These are phyloP conservation scores for Drosophila bocqueti DNA, from an alignment of 1,140 invertebrate genomes.

Conservation along the genomic window DNA sequence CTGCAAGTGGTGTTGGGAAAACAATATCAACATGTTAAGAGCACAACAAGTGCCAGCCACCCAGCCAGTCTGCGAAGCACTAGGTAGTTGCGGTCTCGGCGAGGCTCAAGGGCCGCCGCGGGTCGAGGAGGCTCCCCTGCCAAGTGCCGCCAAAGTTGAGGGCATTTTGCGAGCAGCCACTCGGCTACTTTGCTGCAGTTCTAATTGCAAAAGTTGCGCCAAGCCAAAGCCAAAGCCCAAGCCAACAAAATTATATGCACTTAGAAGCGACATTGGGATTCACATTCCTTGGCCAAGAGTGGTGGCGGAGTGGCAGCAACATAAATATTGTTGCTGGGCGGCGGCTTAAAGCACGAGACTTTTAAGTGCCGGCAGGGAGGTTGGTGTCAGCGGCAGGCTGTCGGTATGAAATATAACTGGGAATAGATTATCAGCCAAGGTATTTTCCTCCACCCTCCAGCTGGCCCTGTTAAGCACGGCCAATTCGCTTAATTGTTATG, in stretches of 20 bases:
- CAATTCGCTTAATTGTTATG: slow-evolving; percentile 73
- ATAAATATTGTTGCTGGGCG: slow-evolving; percentile 38
- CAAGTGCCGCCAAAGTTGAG: slow-evolving; percentile 48
- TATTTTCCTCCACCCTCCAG: neutral
- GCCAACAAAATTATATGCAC: slow-evolving; percentile 70
- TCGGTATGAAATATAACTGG: slow-evolving; percentile 47
- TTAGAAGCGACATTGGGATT: slow-evolving; percentile 26
- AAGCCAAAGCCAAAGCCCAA: slow-evolving; percentile 42
- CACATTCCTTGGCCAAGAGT: slow-evolving; percentile 40
- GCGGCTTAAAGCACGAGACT: slow-evolving; percentile 5
- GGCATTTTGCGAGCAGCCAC: slow-evolving; percentile 56
- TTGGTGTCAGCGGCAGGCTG: slow-evolving; percentile 39
- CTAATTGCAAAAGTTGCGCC: slow-evolving; percentile 74
- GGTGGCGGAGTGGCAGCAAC: slow-evolving; percentile 1
- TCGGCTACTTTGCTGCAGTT: slow-evolving; percentile 59
- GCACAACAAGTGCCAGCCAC: slow-evolving; percentile 46
- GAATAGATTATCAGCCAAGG: slow-evolving; percentile 48
- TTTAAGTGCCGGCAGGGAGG: slow-evolving; percentile 9
- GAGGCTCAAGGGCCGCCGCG: neutral
- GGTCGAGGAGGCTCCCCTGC: slow-evolving; percentile 3
- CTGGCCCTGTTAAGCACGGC: slow-evolving; percentile 26
- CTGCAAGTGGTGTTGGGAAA: slow-evolving; percentile 8
- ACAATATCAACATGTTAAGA: slow-evolving; percentile 60
- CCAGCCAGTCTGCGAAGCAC: slow-evolving; percentile 1
- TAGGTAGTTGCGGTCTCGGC: slow-evolving; percentile 17